A percentile compares a stretch with the other conserved stretches of the same genome.
Conservation (phyloP, 2,113 vertebrate genomes). For the Physeter macrocephalus region DNA sequence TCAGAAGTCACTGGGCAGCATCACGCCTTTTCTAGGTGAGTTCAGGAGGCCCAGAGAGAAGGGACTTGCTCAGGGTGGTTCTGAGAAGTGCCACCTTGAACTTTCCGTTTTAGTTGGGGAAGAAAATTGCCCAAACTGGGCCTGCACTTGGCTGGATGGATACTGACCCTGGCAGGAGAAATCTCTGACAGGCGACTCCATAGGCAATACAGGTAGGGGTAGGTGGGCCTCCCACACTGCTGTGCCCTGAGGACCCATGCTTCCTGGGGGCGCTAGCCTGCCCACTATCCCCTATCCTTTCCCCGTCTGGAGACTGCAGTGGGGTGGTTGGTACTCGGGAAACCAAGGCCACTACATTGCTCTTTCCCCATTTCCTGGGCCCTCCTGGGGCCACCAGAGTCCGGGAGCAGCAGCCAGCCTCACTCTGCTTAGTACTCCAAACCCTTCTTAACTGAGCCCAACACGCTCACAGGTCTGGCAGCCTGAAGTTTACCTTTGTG, state of each 20-base stretch:
- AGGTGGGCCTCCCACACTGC: background rate
- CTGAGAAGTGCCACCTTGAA: background rate
- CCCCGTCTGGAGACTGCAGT: background rate
- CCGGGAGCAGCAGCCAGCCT: background rate
- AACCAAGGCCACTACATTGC: background rate
- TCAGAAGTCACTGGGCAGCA: background rate
- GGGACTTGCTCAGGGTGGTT: background rate
- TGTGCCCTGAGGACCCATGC: background rate
- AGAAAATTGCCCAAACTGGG: background rate
- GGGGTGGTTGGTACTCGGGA: background rate
- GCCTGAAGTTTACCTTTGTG: background rate
- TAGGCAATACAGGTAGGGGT: background rate
- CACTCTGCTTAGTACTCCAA: background rate
- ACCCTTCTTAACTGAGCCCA: background rate
- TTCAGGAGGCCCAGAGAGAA: background rate
- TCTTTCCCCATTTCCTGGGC: background rate
- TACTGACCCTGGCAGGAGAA: background rate
- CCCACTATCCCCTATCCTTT: background rate
- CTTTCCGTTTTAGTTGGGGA: background rate
- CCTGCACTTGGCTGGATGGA: background rate
- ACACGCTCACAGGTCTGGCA: background rate
- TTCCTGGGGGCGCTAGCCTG: background rate
- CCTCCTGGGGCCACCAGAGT: background rate
- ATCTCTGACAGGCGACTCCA: background rate
- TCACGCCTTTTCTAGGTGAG: background rate